phyloP scores from a whole-genome alignment of 35 echinoderm and acorn worm genomes.

The Ptychodera flava region DNA sequence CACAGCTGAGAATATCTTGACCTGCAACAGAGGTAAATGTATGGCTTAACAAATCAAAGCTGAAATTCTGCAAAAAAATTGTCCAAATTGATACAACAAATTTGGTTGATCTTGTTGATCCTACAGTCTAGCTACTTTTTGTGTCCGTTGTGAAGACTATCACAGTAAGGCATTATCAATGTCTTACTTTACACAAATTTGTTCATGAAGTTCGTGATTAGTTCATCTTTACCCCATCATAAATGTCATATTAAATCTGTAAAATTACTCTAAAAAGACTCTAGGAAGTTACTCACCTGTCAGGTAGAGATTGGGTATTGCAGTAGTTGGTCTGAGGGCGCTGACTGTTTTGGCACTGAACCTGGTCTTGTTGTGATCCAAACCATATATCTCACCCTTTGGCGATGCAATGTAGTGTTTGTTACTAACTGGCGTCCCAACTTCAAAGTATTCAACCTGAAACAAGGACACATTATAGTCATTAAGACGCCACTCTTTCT shows the following conservation, averaged over 20 bases:
- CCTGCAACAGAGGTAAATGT: conserved; percentile 30
- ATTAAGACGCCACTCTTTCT: no score
- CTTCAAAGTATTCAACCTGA: conserved; percentile 80
- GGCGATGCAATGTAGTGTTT: conserved; percentile 62
- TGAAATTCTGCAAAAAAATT: no score
- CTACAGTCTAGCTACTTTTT: no score
- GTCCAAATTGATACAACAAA: no score
- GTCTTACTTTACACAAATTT: no score
- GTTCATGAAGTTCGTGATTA: no score
- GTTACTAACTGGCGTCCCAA: conserved; percentile 70
- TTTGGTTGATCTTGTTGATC: no score
- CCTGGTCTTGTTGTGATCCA: conserved; percentile 86
- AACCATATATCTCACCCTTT: conserved; percentile 82
- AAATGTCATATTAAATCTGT: no score
- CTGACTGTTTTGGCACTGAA: conserved; percentile 30
- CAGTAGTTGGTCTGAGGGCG: conserved; percentile 49
- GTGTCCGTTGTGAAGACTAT: no score
- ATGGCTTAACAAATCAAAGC: background rate
- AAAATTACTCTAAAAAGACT: no score
- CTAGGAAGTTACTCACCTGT: conserved; percentile 91
- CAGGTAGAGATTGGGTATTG: conserved; percentile 73
- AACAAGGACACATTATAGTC: background rate
- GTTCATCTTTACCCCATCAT: no score
- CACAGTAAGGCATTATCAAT: no score
- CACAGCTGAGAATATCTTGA: conserved; percentile 87